Conservation (phyloP, 2,888 invertebrate genomes). For the Petrolisthes manimaculis region DNA sequence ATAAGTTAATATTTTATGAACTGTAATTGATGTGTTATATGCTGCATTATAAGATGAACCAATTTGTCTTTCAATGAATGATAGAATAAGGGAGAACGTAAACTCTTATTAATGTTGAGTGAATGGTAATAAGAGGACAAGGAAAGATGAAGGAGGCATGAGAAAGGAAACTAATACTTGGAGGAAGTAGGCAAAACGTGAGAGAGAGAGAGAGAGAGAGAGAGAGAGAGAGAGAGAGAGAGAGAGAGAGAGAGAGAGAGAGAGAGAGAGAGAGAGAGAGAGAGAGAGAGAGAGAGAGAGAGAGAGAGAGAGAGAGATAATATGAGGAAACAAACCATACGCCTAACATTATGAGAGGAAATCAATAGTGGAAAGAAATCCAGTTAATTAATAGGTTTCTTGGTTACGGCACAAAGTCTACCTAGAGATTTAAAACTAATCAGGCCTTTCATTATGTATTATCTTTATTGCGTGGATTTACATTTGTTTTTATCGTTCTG, state of each 20-base stretch:
- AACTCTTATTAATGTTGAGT: neutral
- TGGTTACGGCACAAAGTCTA: too few species aligned
- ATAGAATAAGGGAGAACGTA: too few species aligned
- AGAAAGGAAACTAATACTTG: neutral
- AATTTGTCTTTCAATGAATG: too few species aligned
- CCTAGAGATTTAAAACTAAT: too few species aligned
- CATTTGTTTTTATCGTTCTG: conserved; percentile 12
- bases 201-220: conserved; percentile 15
- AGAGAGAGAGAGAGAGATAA: neutral
- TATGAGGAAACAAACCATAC: neutral
- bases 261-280: conserved; percentile 8
- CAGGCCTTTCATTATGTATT: neutral
- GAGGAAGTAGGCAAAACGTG: neutral
- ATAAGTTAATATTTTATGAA: too few species aligned
- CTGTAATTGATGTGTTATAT: too few species aligned
- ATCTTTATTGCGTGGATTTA: conserved; percentile 29
- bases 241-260: neutral
- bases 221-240: conserved; percentile 16
- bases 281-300: neutral
- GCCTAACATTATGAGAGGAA: neutral
- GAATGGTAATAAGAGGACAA: neutral
- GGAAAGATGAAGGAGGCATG: neutral
- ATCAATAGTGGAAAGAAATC: neutral
- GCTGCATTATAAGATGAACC: too few species aligned
- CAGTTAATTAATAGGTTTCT: too few species aligned